Base-by-base conservation (phyloP, 53 echinoderm and acorn worm genomes). In the Arbacia lixula region DNA sequence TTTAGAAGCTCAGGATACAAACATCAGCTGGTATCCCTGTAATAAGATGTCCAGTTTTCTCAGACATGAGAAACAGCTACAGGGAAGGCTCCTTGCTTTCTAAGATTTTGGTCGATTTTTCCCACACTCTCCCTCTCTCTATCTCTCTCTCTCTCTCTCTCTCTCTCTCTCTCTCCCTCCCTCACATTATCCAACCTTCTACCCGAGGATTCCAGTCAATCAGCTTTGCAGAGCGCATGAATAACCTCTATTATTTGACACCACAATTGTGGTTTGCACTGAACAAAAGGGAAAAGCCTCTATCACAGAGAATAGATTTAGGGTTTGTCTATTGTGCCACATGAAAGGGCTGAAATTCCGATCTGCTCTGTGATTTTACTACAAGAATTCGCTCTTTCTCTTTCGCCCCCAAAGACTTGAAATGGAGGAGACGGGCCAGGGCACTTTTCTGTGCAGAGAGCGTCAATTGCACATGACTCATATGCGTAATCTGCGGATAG, bases 131-230 rank as follows among this genome's bases (percentile, higher is more conserved):
- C 64, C 19, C 35, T 72, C 33, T 25, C 72, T 51, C 51, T 26
- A 49, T 72, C 46, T 41, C 40, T 68, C 39, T 34, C 36, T 1
- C 68, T 21, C 41, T 52, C 51, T 24, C 29, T 24, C 57, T 39
- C 35, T 55, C 58, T 58, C 57, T 77, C 77, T 37, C 41, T 52
- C 51, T 24, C 29, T 24, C 57, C 28, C 35, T 55, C 58, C 40
- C 57, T 77, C 77, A 58, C 58, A 58, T 77, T 77, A 77, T 77
- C 77, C 58, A 36, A 60, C 22, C 26, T n/a, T n/a, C 12, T 31
- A 58, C 77, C 56, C 56, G 21, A 39, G 36, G 57, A 77, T 56
- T 58, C 21, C 60, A 77, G 56, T 77, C 77, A 77, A 77, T 77
- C 77, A 77, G 77, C 77, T 77, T 58, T 36, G 36, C 16, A 12